Evolutionary conservation across 2,113 vertebrate species (phyloP), one percentile per base, ranked within the genome.

Genomic region (Lophura nycthemera): DNA sequence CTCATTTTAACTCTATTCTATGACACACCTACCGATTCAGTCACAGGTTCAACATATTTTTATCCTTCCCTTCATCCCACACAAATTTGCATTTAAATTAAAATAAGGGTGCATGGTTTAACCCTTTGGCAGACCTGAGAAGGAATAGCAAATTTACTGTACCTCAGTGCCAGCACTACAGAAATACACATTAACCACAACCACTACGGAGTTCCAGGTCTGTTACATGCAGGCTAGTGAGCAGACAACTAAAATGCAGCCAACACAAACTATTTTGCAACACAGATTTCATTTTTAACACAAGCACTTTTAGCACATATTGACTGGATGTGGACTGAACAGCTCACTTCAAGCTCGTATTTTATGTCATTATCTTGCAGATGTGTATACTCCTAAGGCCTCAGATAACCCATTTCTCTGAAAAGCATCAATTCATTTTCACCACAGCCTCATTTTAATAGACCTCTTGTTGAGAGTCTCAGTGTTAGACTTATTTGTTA

Each of bases 1-100:
- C 11, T 57, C 76, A 64, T 47, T 32, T 34, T 79, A 52, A 45
- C 18, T 36, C 61, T 18, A 7, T 47, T 27, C 29, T 40, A 3
- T 2, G 1, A 54, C 12, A 20, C 0, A 60, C 1, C 4, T 63
- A 69, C 12, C 34, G 12, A 60, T 45, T 63, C 57, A 34, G 29
- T 10, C 40, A 70, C 32, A 34, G 21, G 42, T 40, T 85, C 63
- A 38, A 77, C 29, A 50, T 63, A 70, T 32, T 89, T 60, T 69
- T 15, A n/a, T 42, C 34, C 29, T 59, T 27, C 54, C 15, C 40
- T 71, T 64, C 7, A 59, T 18, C 43, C 11, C 42, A 63, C 13
- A 15, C 5, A n/a, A 10, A 27, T n/a, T 59, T 71, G 32, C 34
- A 72, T 15, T 34, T 25, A 57, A 67, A 21, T 43, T 59, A 48